These are phyloP conservation scores for Subacronicta megacephala DNA, from an alignment of 2,888 invertebrate genomes.

Conservation along the genomic window DNA sequence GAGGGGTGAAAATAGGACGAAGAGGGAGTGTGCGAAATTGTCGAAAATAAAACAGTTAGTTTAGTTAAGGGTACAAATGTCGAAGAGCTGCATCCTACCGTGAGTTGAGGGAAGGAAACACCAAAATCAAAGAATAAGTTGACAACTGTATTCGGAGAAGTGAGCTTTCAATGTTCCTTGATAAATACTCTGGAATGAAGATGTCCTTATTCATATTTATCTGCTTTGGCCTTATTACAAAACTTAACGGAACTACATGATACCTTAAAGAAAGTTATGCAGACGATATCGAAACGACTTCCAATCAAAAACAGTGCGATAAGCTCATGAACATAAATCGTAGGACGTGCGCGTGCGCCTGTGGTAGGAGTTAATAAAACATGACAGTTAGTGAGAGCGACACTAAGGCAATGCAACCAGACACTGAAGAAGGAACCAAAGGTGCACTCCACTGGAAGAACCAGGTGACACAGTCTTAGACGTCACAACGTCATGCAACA, in stretches of 20 bases:
- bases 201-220: background rate
- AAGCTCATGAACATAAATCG: conserved; percentile 1
- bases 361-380: background rate
- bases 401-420: background rate
- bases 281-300: conserved; percentile 20
- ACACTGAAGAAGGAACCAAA: conserved; percentile 2
- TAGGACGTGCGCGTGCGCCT: conserved; percentile 18
- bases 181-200: too few relatives aligned
- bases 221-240: background rate
- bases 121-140: too few relatives aligned
- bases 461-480: background rate
- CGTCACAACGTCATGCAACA: too few relatives aligned
- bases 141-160: too few relatives aligned
- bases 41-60: background rate
- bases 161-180: too few relatives aligned
- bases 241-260: conserved; percentile 5
- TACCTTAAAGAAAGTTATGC: conserved; percentile 2
- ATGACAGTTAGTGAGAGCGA: conserved; percentile 30
- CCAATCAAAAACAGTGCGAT: conserved; percentile 22
- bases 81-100: too few relatives aligned
- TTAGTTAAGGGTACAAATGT: too few relatives aligned
- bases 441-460: background rate
- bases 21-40: background rate
- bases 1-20: background rate
- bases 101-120: too few relatives aligned